These are phyloP conservation scores for Paralichthys olivaceus DNA, from an alignment of 2,113 vertebrate species.

Conservation along the genomic window DNA sequence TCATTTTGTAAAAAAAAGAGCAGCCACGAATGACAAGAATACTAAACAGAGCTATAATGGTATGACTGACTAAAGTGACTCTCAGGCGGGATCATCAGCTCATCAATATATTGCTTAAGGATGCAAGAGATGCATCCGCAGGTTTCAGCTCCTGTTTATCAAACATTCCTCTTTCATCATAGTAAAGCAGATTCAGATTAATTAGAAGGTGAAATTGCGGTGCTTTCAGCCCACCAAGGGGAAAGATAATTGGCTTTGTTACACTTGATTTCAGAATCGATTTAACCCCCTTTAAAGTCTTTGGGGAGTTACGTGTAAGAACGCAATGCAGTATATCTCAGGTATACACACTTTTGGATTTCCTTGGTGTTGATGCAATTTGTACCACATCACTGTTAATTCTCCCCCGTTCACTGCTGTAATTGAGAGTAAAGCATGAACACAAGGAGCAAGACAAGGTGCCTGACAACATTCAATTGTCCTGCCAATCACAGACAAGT, in stretches of 20 bases:
- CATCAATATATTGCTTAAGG: slow-evolving; percentile 31
- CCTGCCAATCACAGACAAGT: slow-evolving; percentile 26
- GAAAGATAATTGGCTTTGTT: neutral
- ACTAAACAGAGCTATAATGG: slow-evolving; percentile 45
- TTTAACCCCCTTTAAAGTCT: neutral
- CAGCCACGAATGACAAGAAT: slow-evolving; percentile 27
- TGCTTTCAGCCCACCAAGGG: neutral
- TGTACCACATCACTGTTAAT: slow-evolving; percentile 21
- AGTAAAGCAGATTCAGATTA: slow-evolving; percentile 7
- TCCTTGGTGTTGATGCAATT: slow-evolving; percentile 28
- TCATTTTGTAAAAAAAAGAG: slow-evolving; percentile 18
- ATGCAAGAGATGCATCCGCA: slow-evolving; percentile 26
- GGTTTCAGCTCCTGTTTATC: slow-evolving; percentile 6
- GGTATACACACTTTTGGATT: neutral
- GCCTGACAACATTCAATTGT: neutral
- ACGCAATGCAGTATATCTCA: neutral
- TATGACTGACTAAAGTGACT: slow-evolving; percentile 38
- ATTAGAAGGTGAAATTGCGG: neutral
- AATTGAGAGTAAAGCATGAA: slow-evolving; percentile 42
- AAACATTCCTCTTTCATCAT: slow-evolving; percentile 12
- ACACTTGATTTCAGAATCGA: neutral
- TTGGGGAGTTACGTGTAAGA: neutral
- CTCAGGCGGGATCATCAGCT: slow-evolving; percentile 45
- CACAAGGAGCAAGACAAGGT: slow-evolving; percentile 27
- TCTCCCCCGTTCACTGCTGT: slow-evolving; percentile 17